Percentiles rank a stretch among this genome's conserved stretches.
Evolutionary conservation across 2,113 vertebrate species (phyloP).

Genomic region (Etia nguti): DNA sequence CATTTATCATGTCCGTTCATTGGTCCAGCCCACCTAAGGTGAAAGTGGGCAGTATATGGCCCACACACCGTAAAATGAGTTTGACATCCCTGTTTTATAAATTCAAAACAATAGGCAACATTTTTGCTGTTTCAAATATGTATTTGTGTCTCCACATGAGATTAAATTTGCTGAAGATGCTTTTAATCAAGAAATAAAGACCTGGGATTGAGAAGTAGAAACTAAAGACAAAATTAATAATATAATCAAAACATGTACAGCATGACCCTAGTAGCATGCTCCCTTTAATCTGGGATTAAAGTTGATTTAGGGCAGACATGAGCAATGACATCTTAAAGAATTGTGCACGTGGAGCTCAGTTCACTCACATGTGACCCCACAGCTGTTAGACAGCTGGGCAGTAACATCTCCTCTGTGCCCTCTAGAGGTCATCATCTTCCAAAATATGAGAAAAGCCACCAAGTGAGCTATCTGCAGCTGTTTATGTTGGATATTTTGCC

Average conservation of each 20-base stretch:
- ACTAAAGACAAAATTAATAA: slow-evolving; percentile 4
- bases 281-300: slow-evolving; percentile 70
- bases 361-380: slow-evolving; percentile 37
- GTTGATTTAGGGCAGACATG: slow-evolving; percentile 59
- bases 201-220: background rate
- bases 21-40: background rate
- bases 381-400: background rate
- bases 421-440: slow-evolving; percentile 28
- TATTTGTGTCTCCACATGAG: background rate
- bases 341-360: slow-evolving; percentile 34
- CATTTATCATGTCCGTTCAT: background rate
- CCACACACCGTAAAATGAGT: background rate
- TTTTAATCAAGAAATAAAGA: background rate
- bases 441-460: background rate
- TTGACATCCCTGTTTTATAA: background rate
- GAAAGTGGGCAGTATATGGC: background rate
- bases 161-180: background rate
- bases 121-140: background rate
- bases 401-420: background rate
- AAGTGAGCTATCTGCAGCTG: background rate
- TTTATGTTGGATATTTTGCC: background rate
- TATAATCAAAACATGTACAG: slow-evolving; percentile 22
- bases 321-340: slow-evolving; percentile 62
- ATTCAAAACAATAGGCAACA: background rate
- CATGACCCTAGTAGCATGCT: slow-evolving; percentile 24